phyloP scores from a whole-genome alignment of 1,140 invertebrate genomes.

The Sitophilus oryzae region DNA sequence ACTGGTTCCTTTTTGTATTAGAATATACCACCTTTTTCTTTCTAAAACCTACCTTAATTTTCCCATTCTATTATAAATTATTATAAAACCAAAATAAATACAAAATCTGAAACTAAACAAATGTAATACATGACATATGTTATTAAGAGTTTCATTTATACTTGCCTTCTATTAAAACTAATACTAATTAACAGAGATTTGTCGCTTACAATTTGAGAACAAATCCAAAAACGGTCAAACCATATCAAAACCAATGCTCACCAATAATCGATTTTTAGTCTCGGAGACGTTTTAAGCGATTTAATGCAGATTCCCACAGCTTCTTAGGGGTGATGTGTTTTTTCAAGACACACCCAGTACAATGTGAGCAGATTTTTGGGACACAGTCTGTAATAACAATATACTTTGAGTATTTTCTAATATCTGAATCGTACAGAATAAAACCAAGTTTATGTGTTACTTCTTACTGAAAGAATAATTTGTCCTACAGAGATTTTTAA shows the following conservation, averaged over 20 bases:
- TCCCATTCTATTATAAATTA: too few relatives aligned
- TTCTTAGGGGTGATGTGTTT: slow-evolving; percentile 12
- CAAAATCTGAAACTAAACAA: too few relatives aligned
- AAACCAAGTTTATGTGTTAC: slow-evolving; percentile 13
- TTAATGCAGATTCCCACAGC: slow-evolving; percentile 13
- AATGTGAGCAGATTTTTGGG: slow-evolving; percentile 32
- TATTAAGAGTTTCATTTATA: too few relatives aligned
- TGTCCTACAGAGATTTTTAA: too few relatives aligned
- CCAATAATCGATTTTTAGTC: slow-evolving; percentile 14
- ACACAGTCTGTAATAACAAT: slow-evolving; percentile 44
- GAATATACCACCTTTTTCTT: too few relatives aligned
- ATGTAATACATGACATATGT: too few relatives aligned
- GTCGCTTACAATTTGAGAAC: too few relatives aligned
- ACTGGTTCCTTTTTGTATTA: too few relatives aligned
- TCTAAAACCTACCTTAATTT: too few relatives aligned
- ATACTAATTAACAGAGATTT: too few relatives aligned
- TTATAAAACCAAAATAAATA: too few relatives aligned
- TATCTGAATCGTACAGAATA: slow-evolving; percentile 1
- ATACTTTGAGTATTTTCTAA: slow-evolving; percentile 33
- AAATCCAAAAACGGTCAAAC: slow-evolving; percentile 18
- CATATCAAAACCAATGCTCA: slow-evolving; percentile 16
- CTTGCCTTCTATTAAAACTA: not conserved
- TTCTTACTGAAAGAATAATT: too few relatives aligned
- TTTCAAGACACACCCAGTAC: slow-evolving; percentile 24
- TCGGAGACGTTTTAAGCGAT: slow-evolving; percentile 1